Evolutionary conservation across 2,797 vertebrate species (phyloP).

Genomic region (Urophycis tenuis): DNA sequence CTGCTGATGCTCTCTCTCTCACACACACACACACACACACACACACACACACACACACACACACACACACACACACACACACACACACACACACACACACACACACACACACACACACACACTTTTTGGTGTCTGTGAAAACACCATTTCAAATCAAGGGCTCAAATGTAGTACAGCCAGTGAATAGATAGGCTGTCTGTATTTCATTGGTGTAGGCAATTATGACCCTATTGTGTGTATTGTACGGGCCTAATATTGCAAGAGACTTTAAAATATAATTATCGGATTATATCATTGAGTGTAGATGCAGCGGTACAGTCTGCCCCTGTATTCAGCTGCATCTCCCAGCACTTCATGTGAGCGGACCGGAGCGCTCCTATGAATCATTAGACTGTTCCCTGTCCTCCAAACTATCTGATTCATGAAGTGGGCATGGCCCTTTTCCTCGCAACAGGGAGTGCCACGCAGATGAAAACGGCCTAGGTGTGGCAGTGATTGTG

Average conservation of each 20-base stretch:
- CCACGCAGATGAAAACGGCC: neutral
- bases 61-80: no score
- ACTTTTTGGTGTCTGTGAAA: no score
- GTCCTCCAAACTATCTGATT: neutral
- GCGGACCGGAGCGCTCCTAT: neutral
- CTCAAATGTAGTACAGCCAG: neutral
- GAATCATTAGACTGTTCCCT: neutral
- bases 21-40: no score
- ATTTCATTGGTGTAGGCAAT: neutral
- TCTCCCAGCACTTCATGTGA: neutral
- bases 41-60: no score
- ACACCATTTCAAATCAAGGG: neutral
- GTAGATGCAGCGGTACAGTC: neutral
- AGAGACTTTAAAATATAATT: neutral
- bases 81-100: no score
- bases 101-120: no score
- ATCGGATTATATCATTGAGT: neutral
- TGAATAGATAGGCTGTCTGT: neutral
- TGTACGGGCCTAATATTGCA: neutral
- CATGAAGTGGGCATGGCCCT: neutral
- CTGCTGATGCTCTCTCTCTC: no score
- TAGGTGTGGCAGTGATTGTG: neutral
- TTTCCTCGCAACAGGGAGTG: neutral
- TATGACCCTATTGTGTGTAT: neutral
- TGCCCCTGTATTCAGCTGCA: neutral